Base-by-base conservation (phyloP, 2,797 vertebrate species). In the Malacoctenus gilli region DNA sequence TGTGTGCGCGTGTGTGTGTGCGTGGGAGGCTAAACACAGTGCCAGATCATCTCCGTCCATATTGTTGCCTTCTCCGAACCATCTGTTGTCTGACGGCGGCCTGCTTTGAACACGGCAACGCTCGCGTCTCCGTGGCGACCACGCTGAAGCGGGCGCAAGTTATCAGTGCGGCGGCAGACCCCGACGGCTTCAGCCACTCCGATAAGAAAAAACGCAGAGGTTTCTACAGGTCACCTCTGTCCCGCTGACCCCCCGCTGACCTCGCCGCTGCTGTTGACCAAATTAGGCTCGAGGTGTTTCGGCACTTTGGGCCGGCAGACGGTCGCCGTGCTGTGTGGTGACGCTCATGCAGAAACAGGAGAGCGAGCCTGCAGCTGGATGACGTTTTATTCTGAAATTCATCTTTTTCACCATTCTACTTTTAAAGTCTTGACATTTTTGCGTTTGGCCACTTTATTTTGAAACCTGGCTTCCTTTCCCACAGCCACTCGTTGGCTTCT, bases 1-100 rank as follows among this genome's bases (percentile, higher is more conserved):
- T n/a, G n/a, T n/a, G n/a, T n/a, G n/a, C n/a, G n/a, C n/a, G n/a
- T n/a, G n/a, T n/a, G n/a, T 25, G 23, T 25, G 0, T 18, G 40
- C 44, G 72, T 74, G 63, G 77, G 77, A 32, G 42, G 44, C 32
- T 40, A n/a, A 64, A 75, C 50, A 7, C 56, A 30, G 44, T 8
- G 4, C 41, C 62, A 71, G 36, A 70, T 57, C 14, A n/a, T n/a
- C n/a, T n/a, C n/a, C n/a, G n/a, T 71, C 68, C 70, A 68, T 83
- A 73, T 35, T 78, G 77, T 53, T 47, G 52, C 39, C 68, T 39
- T 72, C 19, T 64, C 55, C 47, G 16, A 64, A 54, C 56, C 70
- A 49, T 79, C 57, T 72, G 80, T 52, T 77, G 16, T 8, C 22
- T 47, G 43, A 30, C 0, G 13, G 39, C 46, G 19, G 74, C 28